These are phyloP conservation scores for Eulimnadia texana DNA, from an alignment of 1,140 invertebrate species.

Conservation along the genomic window DNA sequence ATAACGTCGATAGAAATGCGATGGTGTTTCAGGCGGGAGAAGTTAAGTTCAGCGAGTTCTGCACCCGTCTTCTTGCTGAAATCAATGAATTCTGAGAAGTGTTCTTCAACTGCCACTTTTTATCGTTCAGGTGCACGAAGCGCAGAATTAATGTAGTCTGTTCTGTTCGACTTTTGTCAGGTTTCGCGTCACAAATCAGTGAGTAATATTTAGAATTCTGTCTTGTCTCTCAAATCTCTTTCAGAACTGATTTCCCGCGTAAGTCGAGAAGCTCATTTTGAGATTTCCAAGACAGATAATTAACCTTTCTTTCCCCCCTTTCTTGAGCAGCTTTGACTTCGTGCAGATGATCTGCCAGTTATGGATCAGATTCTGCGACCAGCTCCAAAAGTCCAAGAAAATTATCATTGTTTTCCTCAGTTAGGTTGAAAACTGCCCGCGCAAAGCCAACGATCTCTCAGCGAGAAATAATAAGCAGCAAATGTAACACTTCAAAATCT, in stretches of 20 bases:
- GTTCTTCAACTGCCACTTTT: not conserved
- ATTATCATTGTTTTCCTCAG: not conserved
- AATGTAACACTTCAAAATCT: not conserved
- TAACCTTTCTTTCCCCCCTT: not conserved
- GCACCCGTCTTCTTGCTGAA: not conserved
- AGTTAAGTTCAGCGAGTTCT: not conserved
- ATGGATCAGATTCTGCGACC: not conserved
- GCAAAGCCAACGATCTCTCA: not conserved
- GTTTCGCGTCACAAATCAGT: not conserved
- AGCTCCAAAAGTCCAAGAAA: not conserved
- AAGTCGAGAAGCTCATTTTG: not conserved
- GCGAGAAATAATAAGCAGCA: not conserved
- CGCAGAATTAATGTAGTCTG: not conserved
- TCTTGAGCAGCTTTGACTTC: not conserved
- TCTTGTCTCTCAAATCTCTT: not conserved
- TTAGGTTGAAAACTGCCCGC: not conserved
- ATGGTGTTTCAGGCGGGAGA: not conserved
- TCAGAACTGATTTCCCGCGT: not conserved
- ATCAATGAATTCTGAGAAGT: not conserved
- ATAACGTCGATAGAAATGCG: not conserved
- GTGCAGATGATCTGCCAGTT: not conserved
- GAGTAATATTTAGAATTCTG: not conserved
- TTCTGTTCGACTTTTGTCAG: not conserved
- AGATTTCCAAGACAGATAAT: not conserved
- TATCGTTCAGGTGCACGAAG: not conserved